phyloP scores from a whole-genome alignment of 2,797 vertebrate species.

The Malurus leucopterus region DNA sequence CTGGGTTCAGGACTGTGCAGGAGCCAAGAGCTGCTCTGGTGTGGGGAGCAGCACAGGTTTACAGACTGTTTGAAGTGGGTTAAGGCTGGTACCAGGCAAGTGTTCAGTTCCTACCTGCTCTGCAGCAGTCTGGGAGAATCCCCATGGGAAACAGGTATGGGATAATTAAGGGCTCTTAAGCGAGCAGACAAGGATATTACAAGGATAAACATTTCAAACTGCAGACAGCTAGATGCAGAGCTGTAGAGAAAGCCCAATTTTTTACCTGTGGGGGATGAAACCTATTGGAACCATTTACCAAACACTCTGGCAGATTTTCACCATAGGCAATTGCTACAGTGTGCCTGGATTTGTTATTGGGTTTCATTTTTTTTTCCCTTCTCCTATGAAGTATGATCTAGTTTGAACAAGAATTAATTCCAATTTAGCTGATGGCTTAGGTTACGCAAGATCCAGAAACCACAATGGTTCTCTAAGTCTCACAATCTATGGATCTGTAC shows the following conservation, averaged over 20 bases:
- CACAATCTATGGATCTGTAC: neutral
- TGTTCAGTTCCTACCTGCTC: neutral
- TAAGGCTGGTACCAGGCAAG: neutral
- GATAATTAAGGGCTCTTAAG: neutral
- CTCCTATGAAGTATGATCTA: neutral
- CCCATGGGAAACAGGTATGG: neutral
- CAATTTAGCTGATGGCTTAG: neutral
- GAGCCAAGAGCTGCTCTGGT: neutral
- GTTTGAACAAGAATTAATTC: constrained; percentile 27
- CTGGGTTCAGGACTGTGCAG: neutral
- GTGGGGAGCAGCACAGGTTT: neutral
- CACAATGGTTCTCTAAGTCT: neutral
- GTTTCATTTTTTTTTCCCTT: neutral
- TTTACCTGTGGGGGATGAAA: neutral
- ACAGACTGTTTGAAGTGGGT: neutral
- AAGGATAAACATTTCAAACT: constrained; percentile 5
- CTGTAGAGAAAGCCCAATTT: neutral
- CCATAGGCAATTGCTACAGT: neutral
- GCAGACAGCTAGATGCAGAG: neutral
- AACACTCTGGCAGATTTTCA: neutral
- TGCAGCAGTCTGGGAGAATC: neutral
- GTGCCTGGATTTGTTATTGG: rapidly evolving
- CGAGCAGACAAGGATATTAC: neutral
- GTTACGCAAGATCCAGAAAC: neutral
- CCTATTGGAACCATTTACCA: neutral